Evolutionary conservation across 2,888 invertebrate genomes (phyloP).

Genomic region (Phania funesta): DNA sequence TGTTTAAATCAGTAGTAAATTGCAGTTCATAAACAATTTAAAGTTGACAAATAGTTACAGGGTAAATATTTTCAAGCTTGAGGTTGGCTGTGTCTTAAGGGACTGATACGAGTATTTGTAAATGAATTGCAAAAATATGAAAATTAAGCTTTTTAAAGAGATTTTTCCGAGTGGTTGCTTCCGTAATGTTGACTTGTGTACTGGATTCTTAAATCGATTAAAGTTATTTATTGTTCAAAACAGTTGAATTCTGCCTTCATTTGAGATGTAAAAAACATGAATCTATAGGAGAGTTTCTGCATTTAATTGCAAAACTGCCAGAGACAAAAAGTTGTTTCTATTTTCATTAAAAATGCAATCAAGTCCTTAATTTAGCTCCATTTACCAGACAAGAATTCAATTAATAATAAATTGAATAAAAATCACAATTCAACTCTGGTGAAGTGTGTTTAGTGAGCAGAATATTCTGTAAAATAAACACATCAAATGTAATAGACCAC

Average conservation of each 20-base stretch:
- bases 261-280: not conserved
- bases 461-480: too few species aligned
- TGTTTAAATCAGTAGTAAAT: not conserved
- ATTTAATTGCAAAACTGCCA: not conserved
- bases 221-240: not conserved
- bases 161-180: not conserved
- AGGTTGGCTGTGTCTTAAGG: too few species aligned
- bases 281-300: not conserved
- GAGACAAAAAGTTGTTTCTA: too few species aligned
- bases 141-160: not conserved
- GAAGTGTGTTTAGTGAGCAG: too few species aligned
- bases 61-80: not conserved
- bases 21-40: constrained; percentile 11
- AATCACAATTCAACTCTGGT: too few species aligned
- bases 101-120: not conserved
- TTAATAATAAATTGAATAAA: too few species aligned
- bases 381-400: too few species aligned
- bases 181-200: not conserved
- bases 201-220: not conserved
- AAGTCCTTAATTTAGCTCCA: too few species aligned
- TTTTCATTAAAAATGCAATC: too few species aligned
- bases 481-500: too few species aligned
- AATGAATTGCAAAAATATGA: not conserved
- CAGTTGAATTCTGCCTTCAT: not conserved
- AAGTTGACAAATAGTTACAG: not conserved